These are phyloP conservation scores for Clanis bilineata DNA, from an alignment of 2,888 invertebrate genomes.

Conservation along the genomic window DNA sequence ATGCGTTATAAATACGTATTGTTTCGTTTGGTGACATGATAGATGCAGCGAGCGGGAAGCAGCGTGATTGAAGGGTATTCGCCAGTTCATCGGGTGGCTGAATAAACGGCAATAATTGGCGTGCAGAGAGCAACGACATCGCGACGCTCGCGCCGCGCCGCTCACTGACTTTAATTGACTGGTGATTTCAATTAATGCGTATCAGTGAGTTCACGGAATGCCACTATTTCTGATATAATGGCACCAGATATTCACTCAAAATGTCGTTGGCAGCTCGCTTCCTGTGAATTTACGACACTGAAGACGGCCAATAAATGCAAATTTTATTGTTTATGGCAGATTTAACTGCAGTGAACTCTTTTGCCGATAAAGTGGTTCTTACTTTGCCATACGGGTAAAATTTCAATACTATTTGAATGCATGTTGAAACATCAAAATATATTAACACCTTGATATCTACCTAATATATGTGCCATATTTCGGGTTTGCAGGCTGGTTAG, in stretches of 20 bases:
- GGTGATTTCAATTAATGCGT: conserved; percentile 74
- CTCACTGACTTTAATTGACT: conserved; percentile 70
- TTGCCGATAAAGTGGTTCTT: conserved; percentile 71
- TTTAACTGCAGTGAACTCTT: conserved; percentile 78
- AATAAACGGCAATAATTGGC: conserved; percentile 72
- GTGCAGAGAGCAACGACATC: conserved; percentile 54
- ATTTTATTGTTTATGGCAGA: conserved; percentile 81
- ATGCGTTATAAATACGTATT: neutral
- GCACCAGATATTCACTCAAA: conserved; percentile 74
- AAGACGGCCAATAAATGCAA: conserved; percentile 81
- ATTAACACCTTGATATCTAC: neutral
- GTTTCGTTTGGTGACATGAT: conserved; percentile 15
- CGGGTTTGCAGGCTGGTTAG: too few relatives aligned
- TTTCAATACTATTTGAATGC: conserved; percentile 41
- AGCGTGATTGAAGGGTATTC: conserved; percentile 41
- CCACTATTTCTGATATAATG: conserved; percentile 61
- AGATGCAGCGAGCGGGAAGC: conserved; percentile 24
- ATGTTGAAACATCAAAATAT: conserved; percentile 16
- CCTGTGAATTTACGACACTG: conserved; percentile 72
- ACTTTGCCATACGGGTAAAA: conserved; percentile 53
- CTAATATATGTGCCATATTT: too few relatives aligned
- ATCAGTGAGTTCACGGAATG: conserved; percentile 64
- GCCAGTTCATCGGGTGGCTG: conserved; percentile 47
- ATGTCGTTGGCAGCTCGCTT: conserved; percentile 75
- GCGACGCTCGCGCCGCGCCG: conserved; percentile 48